Percentiles rank a stretch among this genome's conserved stretches.
phyloP scores from a whole-genome alignment of 1,140 invertebrate genomes.

The Orchestia grillus region DNA sequence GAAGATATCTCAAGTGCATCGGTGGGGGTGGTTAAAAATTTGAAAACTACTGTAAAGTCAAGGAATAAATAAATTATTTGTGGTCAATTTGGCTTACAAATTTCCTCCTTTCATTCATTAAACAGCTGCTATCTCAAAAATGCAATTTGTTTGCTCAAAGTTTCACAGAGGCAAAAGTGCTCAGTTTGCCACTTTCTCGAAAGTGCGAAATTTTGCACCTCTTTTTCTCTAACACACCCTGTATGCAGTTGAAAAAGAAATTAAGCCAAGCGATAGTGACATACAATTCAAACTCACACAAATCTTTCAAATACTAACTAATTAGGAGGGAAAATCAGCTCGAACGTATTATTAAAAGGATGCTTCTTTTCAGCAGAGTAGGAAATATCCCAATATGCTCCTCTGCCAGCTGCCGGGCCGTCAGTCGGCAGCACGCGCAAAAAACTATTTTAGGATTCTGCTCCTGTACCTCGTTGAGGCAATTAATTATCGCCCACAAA shows the following conservation, averaged over 20 bases:
- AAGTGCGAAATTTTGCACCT: no score
- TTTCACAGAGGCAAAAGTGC: no score
- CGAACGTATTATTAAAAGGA: not conserved
- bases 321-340: not conserved
- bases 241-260: not conserved
- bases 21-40: no score
- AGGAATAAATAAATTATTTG: no score
- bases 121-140: no score
- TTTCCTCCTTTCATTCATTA: no score
- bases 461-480: not conserved
- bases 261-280: not conserved
- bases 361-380: not conserved
- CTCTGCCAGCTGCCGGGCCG: not conserved
- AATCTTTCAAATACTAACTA: not conserved
- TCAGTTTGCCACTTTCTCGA: no score
- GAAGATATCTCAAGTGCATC: no score
- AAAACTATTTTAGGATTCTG: not conserved
- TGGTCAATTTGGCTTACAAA: no score
- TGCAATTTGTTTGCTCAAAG: no score
- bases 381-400: not conserved
- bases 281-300: not conserved
- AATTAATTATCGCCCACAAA: constrained; percentile 1
- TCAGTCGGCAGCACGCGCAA: not conserved
- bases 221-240: no score
- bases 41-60: no score